These are phyloP conservation scores for Dipus sagitta DNA, from an alignment of 2,797 vertebrate genomes.

Conservation along the genomic window DNA sequence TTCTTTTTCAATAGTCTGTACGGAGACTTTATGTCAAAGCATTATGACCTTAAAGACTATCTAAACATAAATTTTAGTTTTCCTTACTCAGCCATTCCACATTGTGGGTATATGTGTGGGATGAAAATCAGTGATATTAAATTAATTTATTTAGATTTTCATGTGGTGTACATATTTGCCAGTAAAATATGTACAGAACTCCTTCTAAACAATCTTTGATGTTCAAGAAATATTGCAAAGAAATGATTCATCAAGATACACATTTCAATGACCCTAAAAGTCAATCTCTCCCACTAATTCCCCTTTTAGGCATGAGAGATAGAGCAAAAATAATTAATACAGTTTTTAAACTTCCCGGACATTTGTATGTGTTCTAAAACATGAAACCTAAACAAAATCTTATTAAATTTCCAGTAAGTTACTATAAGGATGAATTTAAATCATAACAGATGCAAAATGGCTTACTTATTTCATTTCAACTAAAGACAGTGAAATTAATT, in stretches of 20 bases:
- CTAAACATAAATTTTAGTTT: conserved; percentile 22
- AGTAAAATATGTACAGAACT: neutral
- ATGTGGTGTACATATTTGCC: conserved; percentile 13
- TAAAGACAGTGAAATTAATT: neutral
- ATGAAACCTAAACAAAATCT: neutral
- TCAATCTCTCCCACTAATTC: neutral
- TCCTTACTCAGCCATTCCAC: neutral
- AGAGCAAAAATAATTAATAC: conserved; percentile 21
- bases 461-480: conserved; percentile 43
- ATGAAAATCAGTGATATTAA: neutral
- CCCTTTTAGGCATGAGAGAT: neutral
- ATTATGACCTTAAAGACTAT: neutral
- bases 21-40: neutral
- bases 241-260: conserved; percentile 39
- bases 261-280: neutral
- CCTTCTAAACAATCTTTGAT: conserved; percentile 48
- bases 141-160: conserved; percentile 55
- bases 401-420: conserved; percentile 18
- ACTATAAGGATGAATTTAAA: neutral
- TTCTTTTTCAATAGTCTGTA: neutral
- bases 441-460: neutral
- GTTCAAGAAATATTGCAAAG: conserved; percentile 26
- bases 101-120: neutral
- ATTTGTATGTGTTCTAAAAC: neutral
- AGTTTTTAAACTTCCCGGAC: conserved; percentile 17